Evolutionary conservation across 2,113 vertebrate genomes (phyloP), one percentile per base, ranked within the genome.

Genomic region (Hoplias malabaricus): DNA sequence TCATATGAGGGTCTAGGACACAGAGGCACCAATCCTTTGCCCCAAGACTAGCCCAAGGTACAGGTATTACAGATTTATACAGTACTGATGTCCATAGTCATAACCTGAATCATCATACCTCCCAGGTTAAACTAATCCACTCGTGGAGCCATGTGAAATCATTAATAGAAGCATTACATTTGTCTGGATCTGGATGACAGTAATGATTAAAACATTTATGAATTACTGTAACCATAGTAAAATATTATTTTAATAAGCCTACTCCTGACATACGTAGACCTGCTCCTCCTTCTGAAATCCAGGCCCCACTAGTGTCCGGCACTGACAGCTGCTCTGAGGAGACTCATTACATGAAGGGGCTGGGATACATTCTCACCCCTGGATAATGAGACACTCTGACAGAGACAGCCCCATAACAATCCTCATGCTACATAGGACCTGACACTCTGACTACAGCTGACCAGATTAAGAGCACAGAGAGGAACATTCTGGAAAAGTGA

Each of bases 391-490:
- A 71, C 13, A 66, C 62, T 21, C 70, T 61, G 36, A 33, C 77
- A 66, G 29, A 3, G 57, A 27, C 5, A 33, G 46, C 11, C 38
- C 29, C 43, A 29, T 9, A 50, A 62, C 42, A 16, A 34, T 1
- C 13, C 5, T 14, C 33, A 40, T n/a, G 29, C 31, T 36, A 50
- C 34, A 69, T 16, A 4, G 21, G 38, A 19, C 5, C 31, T 53
- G 31, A 54, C 14, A 27, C 25, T 36, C 34, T 54, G 23, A 68
- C 23, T 27, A 67, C 2, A 6, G 13, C 10, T n/a, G 2, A 81
- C 43, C 53, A 40, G 31, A 68, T 34, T 78, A 67, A 74, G 42
- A 61, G 1, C 67, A 48, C 67, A 7, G 80, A 83, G 8, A 78
- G 27, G 2, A 40, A 33, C 3, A 33, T 21, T 27, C 34, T 43